Conservation (phyloP, 2,888 invertebrate genomes). For the Cephus runcator region DNA sequence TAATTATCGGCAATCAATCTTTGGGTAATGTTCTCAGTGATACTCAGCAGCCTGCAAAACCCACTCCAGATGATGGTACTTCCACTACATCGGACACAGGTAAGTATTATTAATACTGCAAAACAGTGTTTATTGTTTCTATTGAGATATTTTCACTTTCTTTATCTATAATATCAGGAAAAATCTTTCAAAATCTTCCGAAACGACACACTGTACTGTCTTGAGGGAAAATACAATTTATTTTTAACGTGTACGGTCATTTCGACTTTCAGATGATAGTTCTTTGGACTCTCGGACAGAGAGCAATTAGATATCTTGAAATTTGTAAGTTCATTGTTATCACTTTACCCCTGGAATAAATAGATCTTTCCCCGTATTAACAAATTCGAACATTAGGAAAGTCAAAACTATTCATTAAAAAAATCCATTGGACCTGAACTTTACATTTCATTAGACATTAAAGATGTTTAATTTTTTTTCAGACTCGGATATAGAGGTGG, state of each 20-base stretch:
- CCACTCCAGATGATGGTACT: not conserved
- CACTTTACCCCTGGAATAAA: not conserved
- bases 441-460: not conserved
- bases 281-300: not conserved
- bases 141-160: not conserved
- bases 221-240: not conserved
- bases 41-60: not conserved
- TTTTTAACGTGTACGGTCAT: not conserved
- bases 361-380: not conserved
- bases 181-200: not conserved
- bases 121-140: not conserved
- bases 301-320: not conserved
- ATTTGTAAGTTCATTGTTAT: not conserved
- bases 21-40: not conserved
- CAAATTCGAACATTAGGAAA: not conserved
- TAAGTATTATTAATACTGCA: slow-evolving; percentile 14
- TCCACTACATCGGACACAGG: slow-evolving; percentile 47
- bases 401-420: not conserved
- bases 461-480: not conserved
- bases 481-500: slow-evolving; percentile 62
- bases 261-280: not conserved
- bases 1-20: not conserved
- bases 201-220: not conserved
- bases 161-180: not conserved
- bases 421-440: not conserved